These are phyloP conservation scores for Drosophila ezoana DNA, from an alignment of 2,888 invertebrate genomes.

Conservation along the genomic window DNA sequence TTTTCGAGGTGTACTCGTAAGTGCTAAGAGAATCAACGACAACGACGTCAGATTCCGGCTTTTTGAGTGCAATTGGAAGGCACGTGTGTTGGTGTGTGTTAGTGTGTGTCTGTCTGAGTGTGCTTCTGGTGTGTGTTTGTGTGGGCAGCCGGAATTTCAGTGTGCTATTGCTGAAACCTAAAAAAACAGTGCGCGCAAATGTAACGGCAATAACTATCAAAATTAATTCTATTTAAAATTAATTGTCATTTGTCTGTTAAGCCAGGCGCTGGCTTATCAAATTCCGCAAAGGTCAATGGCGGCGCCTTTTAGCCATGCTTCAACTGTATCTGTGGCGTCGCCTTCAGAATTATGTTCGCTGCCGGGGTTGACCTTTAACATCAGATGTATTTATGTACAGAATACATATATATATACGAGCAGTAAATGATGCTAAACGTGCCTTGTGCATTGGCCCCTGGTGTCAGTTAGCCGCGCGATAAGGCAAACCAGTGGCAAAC, in stretches of 20 bases:
- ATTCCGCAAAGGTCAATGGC: conserved; percentile 3
- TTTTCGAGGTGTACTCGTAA: conserved; percentile 56
- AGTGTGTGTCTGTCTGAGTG: conserved; percentile 6
- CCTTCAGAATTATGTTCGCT: conserved; percentile 44
- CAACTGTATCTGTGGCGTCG: conserved; percentile 17
- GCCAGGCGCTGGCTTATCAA: conserved; percentile 33
- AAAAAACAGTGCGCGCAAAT: conserved; percentile 45
- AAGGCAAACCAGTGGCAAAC: conserved; percentile 75
- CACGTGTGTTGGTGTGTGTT: conserved; percentile 48
- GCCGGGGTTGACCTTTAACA: conserved; percentile 60
- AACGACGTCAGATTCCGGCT: conserved; percentile 67
- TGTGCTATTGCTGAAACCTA: conserved; percentile 37
- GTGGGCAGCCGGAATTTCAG: conserved; percentile 46
- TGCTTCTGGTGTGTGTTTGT: conserved; percentile 21
- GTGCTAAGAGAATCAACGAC: conserved; percentile 50
- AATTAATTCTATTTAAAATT: neutral
- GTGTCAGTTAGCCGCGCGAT: conserved; percentile 63
- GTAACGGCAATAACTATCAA: conserved; percentile 14
- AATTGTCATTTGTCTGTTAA: neutral
- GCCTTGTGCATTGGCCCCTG: conserved; percentile 62
- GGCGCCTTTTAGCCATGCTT: conserved; percentile 8
- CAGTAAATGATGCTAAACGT: conserved; percentile 54
- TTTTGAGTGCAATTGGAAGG: conserved; percentile 75
- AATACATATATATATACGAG: neutral
- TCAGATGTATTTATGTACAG: conserved; percentile 15